phyloP scores from a whole-genome alignment of 2,888 invertebrate species.

The Acronicta leporina region DNA sequence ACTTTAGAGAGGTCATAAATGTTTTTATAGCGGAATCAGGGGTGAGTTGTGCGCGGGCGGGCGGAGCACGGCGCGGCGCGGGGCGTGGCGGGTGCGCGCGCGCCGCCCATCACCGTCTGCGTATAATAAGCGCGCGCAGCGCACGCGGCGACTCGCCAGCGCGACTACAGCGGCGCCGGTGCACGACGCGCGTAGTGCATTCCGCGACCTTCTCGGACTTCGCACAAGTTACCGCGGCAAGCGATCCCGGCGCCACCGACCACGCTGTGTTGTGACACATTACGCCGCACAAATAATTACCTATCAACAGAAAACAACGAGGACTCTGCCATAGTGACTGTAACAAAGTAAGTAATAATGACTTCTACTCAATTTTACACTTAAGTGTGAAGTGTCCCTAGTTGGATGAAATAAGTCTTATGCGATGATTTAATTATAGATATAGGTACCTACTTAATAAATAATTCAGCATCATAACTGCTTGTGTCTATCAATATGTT shows the following conservation, averaged over 20 bases:
- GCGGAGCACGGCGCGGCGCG: conserved; percentile 75
- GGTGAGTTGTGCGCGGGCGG: conserved; percentile 65
- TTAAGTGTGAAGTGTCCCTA: not conserved
- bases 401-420: no score
- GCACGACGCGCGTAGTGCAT: conserved; percentile 62
- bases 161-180: conserved; percentile 69
- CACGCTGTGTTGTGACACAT: conserved; percentile 33
- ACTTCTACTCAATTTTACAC: conserved; percentile 1
- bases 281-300: conserved; percentile 34
- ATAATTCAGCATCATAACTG: no score
- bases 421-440: no score
- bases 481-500: no score
- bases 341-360: conserved; percentile 37
- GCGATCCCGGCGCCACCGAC: conserved; percentile 52
- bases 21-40: conserved; percentile 55
- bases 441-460: no score
- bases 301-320: conserved; percentile 32
- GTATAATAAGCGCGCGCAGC: conserved; percentile 74
- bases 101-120: conserved; percentile 74
- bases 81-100: conserved; percentile 76
- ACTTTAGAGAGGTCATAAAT: conserved; percentile 53
- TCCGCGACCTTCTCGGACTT: conserved; percentile 44
- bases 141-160: conserved; percentile 63
- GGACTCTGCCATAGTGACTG: conserved; percentile 25
- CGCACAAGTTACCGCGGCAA: conserved; percentile 46